These are phyloP conservation scores for Malurus alboscapulatus DNA, from an alignment of 2,113 vertebrate species.

Conservation along the genomic window DNA sequence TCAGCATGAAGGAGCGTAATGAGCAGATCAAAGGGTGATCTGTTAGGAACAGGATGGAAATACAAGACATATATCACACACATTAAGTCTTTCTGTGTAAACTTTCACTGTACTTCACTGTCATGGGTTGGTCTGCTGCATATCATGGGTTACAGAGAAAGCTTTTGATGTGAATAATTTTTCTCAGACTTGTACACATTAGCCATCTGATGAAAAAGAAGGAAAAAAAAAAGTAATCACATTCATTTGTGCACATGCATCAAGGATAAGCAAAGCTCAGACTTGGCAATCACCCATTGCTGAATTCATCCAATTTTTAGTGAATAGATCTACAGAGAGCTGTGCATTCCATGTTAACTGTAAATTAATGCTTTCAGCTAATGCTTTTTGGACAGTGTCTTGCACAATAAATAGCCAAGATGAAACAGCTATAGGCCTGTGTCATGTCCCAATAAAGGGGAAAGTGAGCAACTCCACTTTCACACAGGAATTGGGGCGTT, in stretches of 20 bases:
- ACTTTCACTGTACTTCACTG: conserved; percentile 9
- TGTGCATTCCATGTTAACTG: not conserved
- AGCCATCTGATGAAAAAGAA: not conserved
- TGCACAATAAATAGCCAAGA: not conserved
- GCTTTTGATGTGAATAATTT: conserved; percentile 36
- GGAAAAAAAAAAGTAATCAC: not conserved
- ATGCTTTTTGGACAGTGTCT: not conserved
- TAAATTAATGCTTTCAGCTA: not conserved
- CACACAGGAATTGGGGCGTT: not conserved
- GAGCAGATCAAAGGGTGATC: conserved; percentile 43
- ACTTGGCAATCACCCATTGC: not conserved
- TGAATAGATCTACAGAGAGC: not conserved
- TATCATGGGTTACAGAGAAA: not conserved
- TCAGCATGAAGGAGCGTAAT: conserved; percentile 42
- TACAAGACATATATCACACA: conserved; percentile 18
- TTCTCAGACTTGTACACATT: not conserved
- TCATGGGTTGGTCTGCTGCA: not conserved
- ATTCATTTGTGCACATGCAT: not conserved
- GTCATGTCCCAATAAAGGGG: not conserved
- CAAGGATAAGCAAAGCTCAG: not conserved
- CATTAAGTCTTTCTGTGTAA: conserved; percentile 21
- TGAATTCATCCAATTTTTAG: not conserved
- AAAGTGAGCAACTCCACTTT: not conserved
- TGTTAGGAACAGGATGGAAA: conserved; percentile 31
- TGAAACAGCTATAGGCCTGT: not conserved